phyloP scores from a whole-genome alignment of 2,113 vertebrate genomes.

The Cisticola juncidis region DNA sequence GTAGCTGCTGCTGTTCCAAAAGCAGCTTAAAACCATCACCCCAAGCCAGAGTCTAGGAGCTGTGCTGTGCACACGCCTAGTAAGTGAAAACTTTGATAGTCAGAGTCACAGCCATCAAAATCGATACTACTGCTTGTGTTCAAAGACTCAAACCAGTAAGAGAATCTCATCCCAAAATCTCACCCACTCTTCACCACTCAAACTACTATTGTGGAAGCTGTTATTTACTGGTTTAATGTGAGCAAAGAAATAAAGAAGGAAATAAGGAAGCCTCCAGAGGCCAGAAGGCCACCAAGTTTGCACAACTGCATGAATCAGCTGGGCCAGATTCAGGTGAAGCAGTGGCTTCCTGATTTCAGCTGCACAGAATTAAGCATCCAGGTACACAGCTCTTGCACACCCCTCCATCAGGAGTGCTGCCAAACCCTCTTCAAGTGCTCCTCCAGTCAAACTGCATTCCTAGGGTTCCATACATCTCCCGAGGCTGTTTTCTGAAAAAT shows the following conservation, averaged over 20 bases:
- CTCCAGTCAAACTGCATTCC: not conserved
- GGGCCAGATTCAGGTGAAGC: not conserved
- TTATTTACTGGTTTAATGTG: not conserved
- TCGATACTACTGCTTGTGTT: not conserved
- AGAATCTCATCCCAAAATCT: not conserved
- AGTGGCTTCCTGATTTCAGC: not conserved
- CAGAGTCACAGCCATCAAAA: not conserved
- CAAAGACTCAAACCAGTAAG: not conserved
- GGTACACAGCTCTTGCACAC: not conserved
- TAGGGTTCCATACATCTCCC: not conserved
- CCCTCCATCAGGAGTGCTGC: accelerated
- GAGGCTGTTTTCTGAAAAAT: not conserved
- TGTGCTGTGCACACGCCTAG: not conserved
- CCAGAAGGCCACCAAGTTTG: not conserved
- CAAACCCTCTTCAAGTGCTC: not conserved
- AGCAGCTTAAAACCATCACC: not conserved
- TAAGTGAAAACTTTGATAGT: not conserved
- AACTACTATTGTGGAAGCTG: not conserved
- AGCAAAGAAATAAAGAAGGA: not conserved
- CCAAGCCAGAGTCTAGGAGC: accelerated
- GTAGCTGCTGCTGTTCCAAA: not conserved
- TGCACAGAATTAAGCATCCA: not conserved
- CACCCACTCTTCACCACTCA: not conserved
- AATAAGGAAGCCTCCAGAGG: not conserved
- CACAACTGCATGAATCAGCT: not conserved